Percentiles rank a stretch among this genome's conserved stretches.
Evolutionary conservation across 1,140 invertebrate species (phyloP).

Genomic region (Acyrthosiphon pisum): DNA sequence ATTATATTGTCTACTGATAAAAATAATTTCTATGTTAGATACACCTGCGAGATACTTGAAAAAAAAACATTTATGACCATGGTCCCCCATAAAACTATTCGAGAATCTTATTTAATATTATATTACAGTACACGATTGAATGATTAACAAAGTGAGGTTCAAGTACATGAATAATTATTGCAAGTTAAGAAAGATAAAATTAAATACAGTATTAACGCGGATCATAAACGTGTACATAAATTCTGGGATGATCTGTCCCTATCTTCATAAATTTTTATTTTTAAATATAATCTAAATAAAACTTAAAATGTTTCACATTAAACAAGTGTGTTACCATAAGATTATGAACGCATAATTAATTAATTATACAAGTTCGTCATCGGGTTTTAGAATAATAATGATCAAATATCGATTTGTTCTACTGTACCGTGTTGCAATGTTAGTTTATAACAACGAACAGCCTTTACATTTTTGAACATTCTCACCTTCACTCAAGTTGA

Average conservation of each 20-base stretch:
- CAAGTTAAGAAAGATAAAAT: slow-evolving; percentile 33
- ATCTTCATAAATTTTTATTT: neutral
- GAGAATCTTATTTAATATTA: neutral
- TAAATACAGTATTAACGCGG: slow-evolving; percentile 2
- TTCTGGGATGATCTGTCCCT: neutral
- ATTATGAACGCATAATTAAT: neutral
- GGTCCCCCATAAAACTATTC: slow-evolving; percentile 16
- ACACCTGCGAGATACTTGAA: neutral
- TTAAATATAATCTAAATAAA: slow-evolving; percentile 6
- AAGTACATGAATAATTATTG: slow-evolving; percentile 30
- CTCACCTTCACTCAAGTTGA: slow-evolving; percentile 35
- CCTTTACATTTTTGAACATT: slow-evolving; percentile 55
- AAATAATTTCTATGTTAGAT: slow-evolving; percentile 1
- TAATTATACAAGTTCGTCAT: neutral
- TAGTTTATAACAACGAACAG: slow-evolving; percentile 36
- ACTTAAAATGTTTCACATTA: slow-evolving; percentile 9
- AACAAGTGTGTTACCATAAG: slow-evolving; percentile 13
- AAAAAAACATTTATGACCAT: neutral
- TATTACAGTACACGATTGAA: neutral
- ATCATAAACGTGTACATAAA: slow-evolving; percentile 7
- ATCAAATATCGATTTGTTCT: slow-evolving; percentile 27
- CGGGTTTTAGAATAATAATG: slow-evolving; percentile 41
- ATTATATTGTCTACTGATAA: slow-evolving; percentile 17
- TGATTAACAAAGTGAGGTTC: slow-evolving; percentile 25
- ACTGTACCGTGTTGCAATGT: neutral